Base-by-base conservation (phyloP, 2,113 vertebrate genomes). In the Chlamydotis undulata region DNA sequence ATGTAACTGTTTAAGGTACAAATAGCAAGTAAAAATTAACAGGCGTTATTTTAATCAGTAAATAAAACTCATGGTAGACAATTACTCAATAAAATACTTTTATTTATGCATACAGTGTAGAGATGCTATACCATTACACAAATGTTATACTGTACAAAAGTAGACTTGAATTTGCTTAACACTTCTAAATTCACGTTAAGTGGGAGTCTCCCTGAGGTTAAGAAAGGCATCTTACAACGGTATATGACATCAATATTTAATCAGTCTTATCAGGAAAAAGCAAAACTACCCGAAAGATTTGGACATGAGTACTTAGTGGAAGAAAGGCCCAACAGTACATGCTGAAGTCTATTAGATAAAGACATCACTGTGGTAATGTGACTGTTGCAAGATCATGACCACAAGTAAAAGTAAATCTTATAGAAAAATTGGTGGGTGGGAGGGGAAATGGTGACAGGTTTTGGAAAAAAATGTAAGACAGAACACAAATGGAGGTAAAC, bases 31-130 rank as follows among this genome's bases (percentile, higher is more conserved):
- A 52, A 73, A 87, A 87, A 81, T 12, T 12, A 89, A 16, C 0
- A 68, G 33, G 14, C 21, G 76, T 74, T 78, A 19, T 57, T 75
- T 71, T 76, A 31, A 78, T 55, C 45, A 89, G 23, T 59, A 91
- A 96, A 91, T 87, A 3, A 93, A 93, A 83, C 24, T 88, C 86
- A 50, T 0, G 0, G 25, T 9, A 93, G 31, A 79, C 26, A 89
- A 85, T 18, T 82, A 67, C 29, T 92, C 59, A 68, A 35, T 89
- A 89, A 95, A 96, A 94, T 87, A 92, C 7, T 87, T 97, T 95
- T 96, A 97, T 92, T 96, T 92, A 89, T 39, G 19, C 73, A 92
- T 52, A 82, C 19, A 68, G 17, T 8, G 7, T 88, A 75, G 90
- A 94, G 75, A 78, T 28, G 9, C 17, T 28, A 19, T 67, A 73